Evolutionary conservation across 2,888 invertebrate genomes (phyloP), one percentile per base, ranked within the genome.

Genomic region (Fabriciana adippe): DNA sequence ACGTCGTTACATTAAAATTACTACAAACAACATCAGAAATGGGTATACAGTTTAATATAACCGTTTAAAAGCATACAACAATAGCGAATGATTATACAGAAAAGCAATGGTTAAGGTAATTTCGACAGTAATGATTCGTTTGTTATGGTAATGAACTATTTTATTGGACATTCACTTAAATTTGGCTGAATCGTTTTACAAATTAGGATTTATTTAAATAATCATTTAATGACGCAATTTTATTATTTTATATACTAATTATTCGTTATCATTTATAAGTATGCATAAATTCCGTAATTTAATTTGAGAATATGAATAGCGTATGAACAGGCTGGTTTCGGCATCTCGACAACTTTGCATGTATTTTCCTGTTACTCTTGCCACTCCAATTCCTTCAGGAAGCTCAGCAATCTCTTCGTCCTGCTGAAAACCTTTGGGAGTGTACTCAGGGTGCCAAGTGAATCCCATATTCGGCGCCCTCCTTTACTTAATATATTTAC

Each of bases 141-240:
- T 59, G 59, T 66, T 66, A 45, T 51, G 57, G 35, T 59, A 53
- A 59, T 66, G 57, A 53, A 45, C 45, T 66, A 61, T 26, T 66
- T 54, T 59, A 66, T 66, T 59, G 53, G 48, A 31, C 47, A 41
- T 59, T 66, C 45, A 59, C 4, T 48, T 53, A 51, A 59, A 45
- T 59, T 3, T 53, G 14, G 41, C 3, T 18, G 51, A 35, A 51
- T 61, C 15, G 41, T 21, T 61, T 51, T 61, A 50, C 51, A 53
- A 50, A 61, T 61, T 18, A 51, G 41, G 50, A 61, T 59, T 59
- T 59, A 59, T 59, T 59, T 59, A 21, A 31, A 26, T 59, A 8
- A 47, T 21, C 21, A 47, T 57, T 47, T 21, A 8, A 47, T 47
- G 11, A 26, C 26, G 2, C 8, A 6, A 47, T 59, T 47, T 48